These are phyloP conservation scores for Horisme vitalbata DNA, from an alignment of 2,888 invertebrate species.

Conservation along the genomic window DNA sequence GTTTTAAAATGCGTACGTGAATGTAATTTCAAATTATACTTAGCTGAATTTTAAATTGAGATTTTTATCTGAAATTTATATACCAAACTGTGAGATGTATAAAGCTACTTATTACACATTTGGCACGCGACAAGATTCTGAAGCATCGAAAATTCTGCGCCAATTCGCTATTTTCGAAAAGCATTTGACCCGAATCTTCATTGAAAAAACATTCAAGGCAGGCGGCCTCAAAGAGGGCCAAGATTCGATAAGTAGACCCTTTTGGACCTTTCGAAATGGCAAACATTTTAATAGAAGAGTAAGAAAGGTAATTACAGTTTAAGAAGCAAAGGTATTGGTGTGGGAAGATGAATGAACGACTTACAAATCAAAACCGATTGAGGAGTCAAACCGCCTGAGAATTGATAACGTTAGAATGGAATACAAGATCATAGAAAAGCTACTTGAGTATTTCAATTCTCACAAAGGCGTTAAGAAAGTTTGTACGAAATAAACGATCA, in stretches of 20 bases:
- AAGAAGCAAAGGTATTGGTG: not conserved
- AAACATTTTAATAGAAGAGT: not conserved
- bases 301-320: constrained; percentile 6
- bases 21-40: too few relatives aligned
- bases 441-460: too few relatives aligned
- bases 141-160: constrained; percentile 19
- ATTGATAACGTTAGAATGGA: too few relatives aligned
- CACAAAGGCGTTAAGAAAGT: too few relatives aligned
- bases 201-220: constrained; percentile 11
- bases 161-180: constrained; percentile 18
- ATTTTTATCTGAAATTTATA: not conserved
- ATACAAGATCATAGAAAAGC: too few relatives aligned
- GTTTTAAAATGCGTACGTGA: too few relatives aligned
- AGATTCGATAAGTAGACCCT: constrained; percentile 8
- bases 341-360: too few relatives aligned
- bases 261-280: not conserved
- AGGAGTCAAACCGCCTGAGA: too few relatives aligned
- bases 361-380: too few relatives aligned
- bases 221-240: not conserved
- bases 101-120: constrained; percentile 27
- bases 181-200: constrained; percentile 14
- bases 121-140: constrained; percentile 27
- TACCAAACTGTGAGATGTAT: not conserved
- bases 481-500: too few relatives aligned
- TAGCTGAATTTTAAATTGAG: not conserved